These are phyloP conservation scores for Acleris laterana DNA, from an alignment of 2,888 invertebrate genomes.

Conservation along the genomic window DNA sequence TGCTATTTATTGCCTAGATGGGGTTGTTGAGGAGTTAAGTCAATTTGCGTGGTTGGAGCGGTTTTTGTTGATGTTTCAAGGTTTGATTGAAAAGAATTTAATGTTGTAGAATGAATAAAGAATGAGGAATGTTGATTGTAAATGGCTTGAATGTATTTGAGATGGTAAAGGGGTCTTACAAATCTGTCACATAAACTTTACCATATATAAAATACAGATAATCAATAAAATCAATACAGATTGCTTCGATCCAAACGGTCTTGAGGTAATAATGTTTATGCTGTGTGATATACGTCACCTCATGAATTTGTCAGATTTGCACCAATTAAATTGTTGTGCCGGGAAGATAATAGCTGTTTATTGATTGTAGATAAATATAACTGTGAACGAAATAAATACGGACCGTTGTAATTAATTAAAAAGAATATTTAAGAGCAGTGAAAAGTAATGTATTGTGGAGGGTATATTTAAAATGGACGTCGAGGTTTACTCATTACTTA, in stretches of 20 bases:
- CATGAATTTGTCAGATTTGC: neutral
- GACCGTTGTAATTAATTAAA: neutral
- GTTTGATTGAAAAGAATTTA: neutral
- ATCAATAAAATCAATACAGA: neutral
- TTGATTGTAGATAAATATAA: neutral
- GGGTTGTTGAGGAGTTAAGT: conserved; percentile 25
- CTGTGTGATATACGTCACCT: neutral
- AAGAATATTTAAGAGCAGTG: neutral
- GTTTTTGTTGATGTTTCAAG: conserved; percentile 10
- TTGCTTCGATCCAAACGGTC: conserved; percentile 10
- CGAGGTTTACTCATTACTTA: conserved; percentile 28
- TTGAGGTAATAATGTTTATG: conserved; percentile 5
- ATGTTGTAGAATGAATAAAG: neutral
- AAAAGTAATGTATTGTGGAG: conserved; percentile 19
- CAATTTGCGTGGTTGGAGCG: conserved; percentile 29
- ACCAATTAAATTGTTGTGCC: neutral
- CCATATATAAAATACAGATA: neutral
- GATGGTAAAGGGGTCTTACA: too few relatives aligned
- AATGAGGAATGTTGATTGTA: too few relatives aligned
- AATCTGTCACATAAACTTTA: too few relatives aligned
- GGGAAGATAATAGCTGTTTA: neutral
- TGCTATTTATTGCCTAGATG: conserved; percentile 29
- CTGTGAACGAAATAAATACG: conserved; percentile 1
- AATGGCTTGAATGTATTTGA: too few relatives aligned
- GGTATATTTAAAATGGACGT: conserved; percentile 20